Conservation (phyloP, 2,113 vertebrate genomes). For the Gambusia affinis region DNA sequence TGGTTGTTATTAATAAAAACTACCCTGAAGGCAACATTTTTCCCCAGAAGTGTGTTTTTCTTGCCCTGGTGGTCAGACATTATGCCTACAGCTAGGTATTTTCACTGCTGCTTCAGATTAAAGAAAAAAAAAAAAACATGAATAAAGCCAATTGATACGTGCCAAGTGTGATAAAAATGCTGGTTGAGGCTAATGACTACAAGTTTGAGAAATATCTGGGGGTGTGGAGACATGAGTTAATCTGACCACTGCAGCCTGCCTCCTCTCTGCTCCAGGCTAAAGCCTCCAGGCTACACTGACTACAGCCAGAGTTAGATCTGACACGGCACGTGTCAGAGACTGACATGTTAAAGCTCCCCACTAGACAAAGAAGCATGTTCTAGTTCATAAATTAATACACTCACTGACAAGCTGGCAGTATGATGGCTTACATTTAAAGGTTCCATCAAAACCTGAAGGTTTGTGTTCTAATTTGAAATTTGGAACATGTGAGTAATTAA, state of each 20-base stretch:
- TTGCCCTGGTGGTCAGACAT: background rate
- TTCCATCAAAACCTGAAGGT: background rate
- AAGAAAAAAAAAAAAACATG: background rate
- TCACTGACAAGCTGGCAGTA: background rate
- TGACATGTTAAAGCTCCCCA: background rate
- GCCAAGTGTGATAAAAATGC: conserved; percentile 16
- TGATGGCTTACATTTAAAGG: background rate
- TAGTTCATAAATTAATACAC: background rate
- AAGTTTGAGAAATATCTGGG: conserved; percentile 6
- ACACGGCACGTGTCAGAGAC: background rate
- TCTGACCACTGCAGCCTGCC: conserved; percentile 1
- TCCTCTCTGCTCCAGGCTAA: conserved; percentile 7
- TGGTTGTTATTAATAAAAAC: conserved; percentile 1
- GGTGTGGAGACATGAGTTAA: conserved; percentile 10
- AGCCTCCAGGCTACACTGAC: conserved; percentile 17
- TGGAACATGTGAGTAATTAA: background rate
- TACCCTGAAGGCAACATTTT: background rate
- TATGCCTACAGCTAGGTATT: conserved; percentile 7
- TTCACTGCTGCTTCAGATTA: background rate
- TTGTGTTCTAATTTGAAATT: background rate
- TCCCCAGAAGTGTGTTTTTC: background rate
- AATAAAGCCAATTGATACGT: conserved; percentile 3
- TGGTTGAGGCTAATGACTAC: conserved; percentile 22
- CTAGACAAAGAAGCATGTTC: background rate
- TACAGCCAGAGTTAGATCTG: background rate